These are phyloP conservation scores for Macrotus californicus DNA, from an alignment of 2,113 vertebrate genomes.

Conservation along the genomic window DNA sequence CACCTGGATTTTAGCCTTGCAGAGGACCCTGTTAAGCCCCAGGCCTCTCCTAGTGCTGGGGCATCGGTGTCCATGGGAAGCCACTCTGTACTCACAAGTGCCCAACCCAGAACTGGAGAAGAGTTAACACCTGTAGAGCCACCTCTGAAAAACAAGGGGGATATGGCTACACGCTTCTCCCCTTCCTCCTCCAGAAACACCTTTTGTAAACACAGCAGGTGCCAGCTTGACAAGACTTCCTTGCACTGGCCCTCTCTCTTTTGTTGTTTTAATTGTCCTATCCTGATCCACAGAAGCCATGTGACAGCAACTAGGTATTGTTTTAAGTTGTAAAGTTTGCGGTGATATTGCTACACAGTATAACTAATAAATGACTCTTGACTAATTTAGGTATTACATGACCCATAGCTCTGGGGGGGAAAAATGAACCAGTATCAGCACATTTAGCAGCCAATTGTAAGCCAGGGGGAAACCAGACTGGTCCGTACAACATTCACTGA, in stretches of 20 bases:
- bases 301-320: background rate
- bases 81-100: background rate
- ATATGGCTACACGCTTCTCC: background rate
- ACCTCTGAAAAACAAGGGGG: background rate
- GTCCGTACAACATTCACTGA: background rate
- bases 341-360: background rate
- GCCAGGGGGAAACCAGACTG: background rate
- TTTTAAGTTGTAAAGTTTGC: background rate
- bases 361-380: background rate
- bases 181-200: background rate
- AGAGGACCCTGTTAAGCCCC: background rate
- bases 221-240: background rate
- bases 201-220: background rate
- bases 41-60: background rate
- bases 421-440: background rate
- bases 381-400: background rate
- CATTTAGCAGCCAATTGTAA: background rate
- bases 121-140: background rate
- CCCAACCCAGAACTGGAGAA: background rate
- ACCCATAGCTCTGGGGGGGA: background rate
- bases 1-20: background rate
- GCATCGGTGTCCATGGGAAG: background rate
- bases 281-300: background rate
- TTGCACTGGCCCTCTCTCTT: background rate
- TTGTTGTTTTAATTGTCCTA: background rate